Evolutionary conservation across 2,113 vertebrate genomes (phyloP), one percentile per base, ranked within the genome.

Genomic region (Halcyon malimbica): DNA sequence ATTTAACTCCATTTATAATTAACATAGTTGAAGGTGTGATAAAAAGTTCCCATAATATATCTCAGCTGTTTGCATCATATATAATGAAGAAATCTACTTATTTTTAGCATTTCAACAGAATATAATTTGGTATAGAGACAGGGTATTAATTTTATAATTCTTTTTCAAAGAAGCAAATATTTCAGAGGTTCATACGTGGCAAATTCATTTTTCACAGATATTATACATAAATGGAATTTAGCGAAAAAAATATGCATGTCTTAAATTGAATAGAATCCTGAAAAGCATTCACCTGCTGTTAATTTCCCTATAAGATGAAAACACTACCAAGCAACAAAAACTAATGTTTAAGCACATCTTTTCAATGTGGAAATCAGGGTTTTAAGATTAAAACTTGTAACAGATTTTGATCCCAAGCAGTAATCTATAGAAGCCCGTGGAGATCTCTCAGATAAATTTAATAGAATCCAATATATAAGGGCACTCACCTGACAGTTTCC

Each of bases 161-260:
- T 68, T 63, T 86, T 93, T 41, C 53, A 39, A 79, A 82, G 21
- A 46, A 87, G 48, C 35, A 60, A 82, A n/a, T 79, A 39, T 93
- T 93, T 91, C 63, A 67, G 70, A 71, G 37, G n/a, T 80, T 85
- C 21, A 16, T 68, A 74, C 21, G 65, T 17, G 25, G 37, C 29
- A 92, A 96, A 91, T 91, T 91, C 83, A 70, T 96, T 96, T 85
- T 95, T 96, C 75, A 77, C 85, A 88, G 63, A 50, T 77, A 77
- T 65, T 90, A 90, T 50, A 35, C 60, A 77, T 62, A 95, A 93
- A 80, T 54, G 6, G 89, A 95, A 86, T 90, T 25, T 91, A 79
- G n/a, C 67, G 64, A 33, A 41, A 35, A 51, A 90, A 83, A 77
- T 59, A 86, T 56, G 50, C 75, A 14, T 59, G 73, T 93, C 37